phyloP scores from a whole-genome alignment of 2,113 vertebrate genomes.

The Zonotrichia leucophrys region DNA sequence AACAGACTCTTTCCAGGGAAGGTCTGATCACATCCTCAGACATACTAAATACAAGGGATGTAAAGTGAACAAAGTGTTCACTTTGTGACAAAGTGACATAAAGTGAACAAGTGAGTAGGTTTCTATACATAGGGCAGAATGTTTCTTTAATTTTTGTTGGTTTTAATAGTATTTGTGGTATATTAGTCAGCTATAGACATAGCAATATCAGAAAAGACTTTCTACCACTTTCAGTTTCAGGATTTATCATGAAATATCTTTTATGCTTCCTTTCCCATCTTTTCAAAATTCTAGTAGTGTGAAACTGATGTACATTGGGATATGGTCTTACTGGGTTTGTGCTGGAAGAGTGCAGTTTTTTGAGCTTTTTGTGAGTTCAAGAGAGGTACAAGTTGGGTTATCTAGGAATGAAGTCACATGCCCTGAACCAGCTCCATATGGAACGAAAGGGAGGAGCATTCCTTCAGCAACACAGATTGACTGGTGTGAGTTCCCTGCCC shows the following conservation, averaged over 20 bases:
- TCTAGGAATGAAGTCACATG: not conserved
- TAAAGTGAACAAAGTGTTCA: not conserved
- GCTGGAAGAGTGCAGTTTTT: not conserved
- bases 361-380: not conserved
- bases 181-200: not conserved
- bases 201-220: not conserved
- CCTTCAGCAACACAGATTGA: not conserved
- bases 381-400: not conserved
- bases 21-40: not conserved
- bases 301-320: not conserved
- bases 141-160: not conserved
- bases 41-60: not conserved
- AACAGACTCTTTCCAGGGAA: not conserved
- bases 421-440: not conserved
- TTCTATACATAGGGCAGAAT: not conserved
- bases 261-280: not conserved
- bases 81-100: too few species aligned
- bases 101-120: not conserved
- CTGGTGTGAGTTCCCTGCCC: not conserved
- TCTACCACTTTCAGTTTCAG: not conserved
- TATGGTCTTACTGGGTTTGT: not conserved
- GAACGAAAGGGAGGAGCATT: not conserved
- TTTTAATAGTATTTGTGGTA: not conserved
- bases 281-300: not conserved
- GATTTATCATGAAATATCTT: not conserved